Base-by-base conservation (phyloP, 37 sponge, comb jelly and placozoan genomes). In the Ephydatia muelleri region DNA sequence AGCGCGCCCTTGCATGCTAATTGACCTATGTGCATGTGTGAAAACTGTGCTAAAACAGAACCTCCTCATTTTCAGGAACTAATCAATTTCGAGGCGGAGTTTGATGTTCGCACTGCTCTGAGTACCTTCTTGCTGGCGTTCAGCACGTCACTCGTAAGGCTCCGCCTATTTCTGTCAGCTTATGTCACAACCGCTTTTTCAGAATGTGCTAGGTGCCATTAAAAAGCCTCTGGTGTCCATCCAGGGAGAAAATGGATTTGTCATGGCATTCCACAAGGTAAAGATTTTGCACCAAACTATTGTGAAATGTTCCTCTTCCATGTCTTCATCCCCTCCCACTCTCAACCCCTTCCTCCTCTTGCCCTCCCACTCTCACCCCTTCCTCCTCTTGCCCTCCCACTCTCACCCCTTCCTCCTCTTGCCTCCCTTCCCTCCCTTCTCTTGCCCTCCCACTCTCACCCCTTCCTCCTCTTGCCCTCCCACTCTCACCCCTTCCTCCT, bases 231-330 rank as follows among this genome's bases (percentile, higher is more conserved):
- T 90, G 5, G 35, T 77, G 14, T 57, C 76, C 16, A 90, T 90
- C 49, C 43, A 77, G n/a, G 78, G 71, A 0, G 72, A 29, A 0
- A 79, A 85, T 77, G 86, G 81, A 3, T 47, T 80, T 40, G 39
- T 90, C 33, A 82, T 85, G 35, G 91, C 82, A 23, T 85, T 90
- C 40, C 49, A 77, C 33, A 85, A 90, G 74, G 91, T 85, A 75
- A 67, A 9, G 40, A 12, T 5, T 33, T 37, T 11, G 27, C 11
- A 71, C 29, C 12, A 25, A 13, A 30, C 21, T 71, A 48, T 9
- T 26, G 5, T 29, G 3, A 43, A 21, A 39, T 48, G 26, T 48
- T 29, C 48, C 57, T 26, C 22, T 11, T 28, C 11, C 69, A 5
- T 8, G 5, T 8, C 11, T 68, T 8, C 4, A 5, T 28, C 9